These are phyloP conservation scores for Onychorhynchus coronatus DNA, from an alignment of 2,113 vertebrate species.

Conservation along the genomic window DNA sequence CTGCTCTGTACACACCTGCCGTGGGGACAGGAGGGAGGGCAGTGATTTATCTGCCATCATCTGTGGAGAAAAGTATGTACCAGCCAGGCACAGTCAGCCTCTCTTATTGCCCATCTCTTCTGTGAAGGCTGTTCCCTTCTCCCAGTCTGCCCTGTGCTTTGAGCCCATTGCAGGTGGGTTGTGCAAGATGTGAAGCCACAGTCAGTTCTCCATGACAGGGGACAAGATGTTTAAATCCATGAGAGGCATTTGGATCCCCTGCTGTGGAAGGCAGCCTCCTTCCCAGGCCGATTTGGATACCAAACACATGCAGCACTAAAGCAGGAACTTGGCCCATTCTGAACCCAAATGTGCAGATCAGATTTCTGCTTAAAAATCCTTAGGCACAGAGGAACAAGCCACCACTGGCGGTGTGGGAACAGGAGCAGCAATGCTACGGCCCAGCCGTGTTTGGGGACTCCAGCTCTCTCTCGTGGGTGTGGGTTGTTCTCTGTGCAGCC, in stretches of 20 bases:
- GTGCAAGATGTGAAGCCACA: not conserved
- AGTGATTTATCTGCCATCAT: slow-evolving; percentile 34
- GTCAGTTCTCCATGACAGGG: not conserved
- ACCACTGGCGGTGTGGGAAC: not conserved
- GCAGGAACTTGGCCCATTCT: not conserved
- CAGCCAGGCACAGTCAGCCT: not conserved
- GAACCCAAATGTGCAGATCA: slow-evolving; percentile 7
- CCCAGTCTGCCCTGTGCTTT: not conserved
- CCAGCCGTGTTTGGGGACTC: not conserved
- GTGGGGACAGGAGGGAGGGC: not conserved
- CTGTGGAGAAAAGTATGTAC: not conserved
- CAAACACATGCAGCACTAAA: not conserved
- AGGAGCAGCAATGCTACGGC: not conserved
- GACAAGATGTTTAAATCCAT: not conserved
- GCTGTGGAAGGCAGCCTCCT: slow-evolving; percentile 14
- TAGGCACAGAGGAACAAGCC: not conserved
- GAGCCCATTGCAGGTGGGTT: not conserved
- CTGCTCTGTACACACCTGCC: slow-evolving; percentile 25
- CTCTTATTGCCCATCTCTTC: not conserved
- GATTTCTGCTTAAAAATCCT: slow-evolving; percentile 15
- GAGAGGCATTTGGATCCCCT: not conserved
- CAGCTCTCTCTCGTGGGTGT: not conserved
- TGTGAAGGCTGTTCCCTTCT: not conserved
- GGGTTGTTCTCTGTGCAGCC: not conserved
- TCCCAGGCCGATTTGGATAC: not conserved